Percentiles rank a stretch among this genome's conserved stretches.
Conservation (phyloP, 1,140 invertebrate species). For the Nebria ingens region DNA sequence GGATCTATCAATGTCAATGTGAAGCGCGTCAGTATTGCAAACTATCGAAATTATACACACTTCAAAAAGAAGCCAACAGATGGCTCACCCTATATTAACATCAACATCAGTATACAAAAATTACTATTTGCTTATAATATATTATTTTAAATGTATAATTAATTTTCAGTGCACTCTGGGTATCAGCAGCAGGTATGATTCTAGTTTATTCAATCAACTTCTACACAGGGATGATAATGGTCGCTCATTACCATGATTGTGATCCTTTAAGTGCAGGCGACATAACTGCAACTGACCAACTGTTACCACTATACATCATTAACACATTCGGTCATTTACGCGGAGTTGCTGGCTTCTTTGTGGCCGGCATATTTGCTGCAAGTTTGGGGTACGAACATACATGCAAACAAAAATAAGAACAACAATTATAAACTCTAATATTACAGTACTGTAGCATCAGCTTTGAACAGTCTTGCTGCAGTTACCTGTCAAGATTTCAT, state of each 20-base stretch:
- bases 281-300: slow-evolving; percentile 57
- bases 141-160: too few relatives aligned
- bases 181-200: slow-evolving; percentile 52
- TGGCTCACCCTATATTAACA: too few relatives aligned
- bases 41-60: too few relatives aligned
- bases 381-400: slow-evolving; percentile 43
- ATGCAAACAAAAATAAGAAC: background rate
- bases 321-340: slow-evolving; percentile 57
- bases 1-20: too few relatives aligned
- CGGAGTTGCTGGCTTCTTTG: slow-evolving; percentile 75
- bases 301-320: slow-evolving; percentile 78
- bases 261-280: slow-evolving; percentile 56
- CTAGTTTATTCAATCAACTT: slow-evolving; percentile 64
- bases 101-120: too few relatives aligned
- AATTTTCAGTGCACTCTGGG: slow-evolving; percentile 52
- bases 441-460: slow-evolving; percentile 80
- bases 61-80: too few relatives aligned
- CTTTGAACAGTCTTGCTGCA: slow-evolving; percentile 81
- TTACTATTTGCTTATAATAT: too few relatives aligned
- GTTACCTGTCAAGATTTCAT: slow-evolving; percentile 83
- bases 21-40: too few relatives aligned
- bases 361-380: slow-evolving; percentile 47
- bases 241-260: slow-evolving; percentile 67
- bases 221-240: slow-evolving; percentile 74
- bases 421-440: too few relatives aligned